These are phyloP conservation scores for Pantherophis guttatus DNA, from an alignment of 2,113 vertebrate genomes.

Conservation along the genomic window DNA sequence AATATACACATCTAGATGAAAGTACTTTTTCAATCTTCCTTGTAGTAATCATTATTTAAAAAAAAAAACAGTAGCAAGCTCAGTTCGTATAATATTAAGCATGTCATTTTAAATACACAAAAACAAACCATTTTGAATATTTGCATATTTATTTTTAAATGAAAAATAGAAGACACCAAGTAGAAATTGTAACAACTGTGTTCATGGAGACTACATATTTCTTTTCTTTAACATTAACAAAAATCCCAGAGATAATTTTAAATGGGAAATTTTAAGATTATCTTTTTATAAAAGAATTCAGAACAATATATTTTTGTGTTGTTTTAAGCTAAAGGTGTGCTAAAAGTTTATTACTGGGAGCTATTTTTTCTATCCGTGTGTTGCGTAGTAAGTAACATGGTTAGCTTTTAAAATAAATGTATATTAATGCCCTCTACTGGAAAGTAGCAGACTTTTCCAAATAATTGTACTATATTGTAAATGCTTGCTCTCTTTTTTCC, in stretches of 20 bases:
- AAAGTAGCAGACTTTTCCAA: slow-evolving; percentile 40
- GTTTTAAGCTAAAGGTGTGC: background rate
- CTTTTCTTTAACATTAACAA: background rate
- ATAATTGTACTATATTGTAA: slow-evolving; percentile 15
- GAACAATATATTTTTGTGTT: background rate
- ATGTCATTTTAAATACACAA: background rate
- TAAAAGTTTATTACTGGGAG: background rate
- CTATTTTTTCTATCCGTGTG: background rate
- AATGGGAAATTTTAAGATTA: background rate
- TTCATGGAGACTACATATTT: background rate
- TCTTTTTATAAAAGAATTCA: background rate
- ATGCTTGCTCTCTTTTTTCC: background rate
- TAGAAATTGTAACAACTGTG: background rate
- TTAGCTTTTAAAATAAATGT: slow-evolving; percentile 32
- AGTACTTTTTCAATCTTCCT: background rate
- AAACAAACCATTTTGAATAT: background rate
- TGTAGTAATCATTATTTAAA: background rate
- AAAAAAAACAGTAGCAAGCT: background rate
- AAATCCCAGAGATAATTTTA: background rate
- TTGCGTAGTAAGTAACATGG: background rate
- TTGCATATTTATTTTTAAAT: background rate
- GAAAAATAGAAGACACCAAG: background rate
- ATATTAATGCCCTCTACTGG: slow-evolving; percentile 36
- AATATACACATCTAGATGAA: background rate
- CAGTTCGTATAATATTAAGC: background rate